These are phyloP conservation scores for Capitella teleta DNA, from an alignment of 1,140 invertebrate genomes.

Conservation along the genomic window DNA sequence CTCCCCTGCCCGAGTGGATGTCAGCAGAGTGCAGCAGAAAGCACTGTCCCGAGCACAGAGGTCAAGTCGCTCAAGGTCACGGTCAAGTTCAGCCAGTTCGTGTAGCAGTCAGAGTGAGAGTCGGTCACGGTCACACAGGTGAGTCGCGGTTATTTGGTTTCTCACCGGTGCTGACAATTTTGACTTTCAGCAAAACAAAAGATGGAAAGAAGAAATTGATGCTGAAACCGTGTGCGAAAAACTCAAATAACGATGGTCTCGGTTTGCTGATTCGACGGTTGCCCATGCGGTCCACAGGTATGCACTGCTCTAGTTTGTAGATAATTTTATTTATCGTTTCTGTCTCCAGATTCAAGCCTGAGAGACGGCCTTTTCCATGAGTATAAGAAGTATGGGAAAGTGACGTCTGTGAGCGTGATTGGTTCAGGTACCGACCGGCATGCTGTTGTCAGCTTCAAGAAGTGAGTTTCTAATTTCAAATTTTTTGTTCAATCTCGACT, in stretches of 20 bases:
- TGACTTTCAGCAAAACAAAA: neutral
- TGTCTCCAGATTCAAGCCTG: slow-evolving; percentile 58
- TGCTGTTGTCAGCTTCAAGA: slow-evolving; percentile 88
- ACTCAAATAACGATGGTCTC: neutral
- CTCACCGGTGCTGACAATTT: neutral
- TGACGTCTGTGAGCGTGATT: slow-evolving; percentile 82
- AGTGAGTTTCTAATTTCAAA: too few species aligned
- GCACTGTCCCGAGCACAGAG: too few species aligned
- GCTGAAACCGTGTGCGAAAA: neutral
- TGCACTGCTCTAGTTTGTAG: neutral
- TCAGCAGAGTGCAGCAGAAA: too few species aligned
- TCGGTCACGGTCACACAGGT: neutral
- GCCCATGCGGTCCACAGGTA: slow-evolving; percentile 2
- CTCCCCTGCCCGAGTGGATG: too few species aligned
- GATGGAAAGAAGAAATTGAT: neutral
- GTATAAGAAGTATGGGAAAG: slow-evolving; percentile 96
- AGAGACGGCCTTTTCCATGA: slow-evolving; percentile 96
- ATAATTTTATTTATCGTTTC: neutral
- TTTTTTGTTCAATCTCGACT: too few species aligned
- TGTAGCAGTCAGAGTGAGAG: neutral
- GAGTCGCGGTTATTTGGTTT: neutral
- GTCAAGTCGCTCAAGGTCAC: slow-evolving; percentile 4
- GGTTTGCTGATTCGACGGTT: slow-evolving; percentile 5
- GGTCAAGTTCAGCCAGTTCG: slow-evolving; percentile 1
- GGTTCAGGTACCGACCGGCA: slow-evolving; percentile 69